These are phyloP conservation scores for Yasuhikotakia modesta DNA, from an alignment of 2,797 vertebrate genomes.

Conservation along the genomic window DNA sequence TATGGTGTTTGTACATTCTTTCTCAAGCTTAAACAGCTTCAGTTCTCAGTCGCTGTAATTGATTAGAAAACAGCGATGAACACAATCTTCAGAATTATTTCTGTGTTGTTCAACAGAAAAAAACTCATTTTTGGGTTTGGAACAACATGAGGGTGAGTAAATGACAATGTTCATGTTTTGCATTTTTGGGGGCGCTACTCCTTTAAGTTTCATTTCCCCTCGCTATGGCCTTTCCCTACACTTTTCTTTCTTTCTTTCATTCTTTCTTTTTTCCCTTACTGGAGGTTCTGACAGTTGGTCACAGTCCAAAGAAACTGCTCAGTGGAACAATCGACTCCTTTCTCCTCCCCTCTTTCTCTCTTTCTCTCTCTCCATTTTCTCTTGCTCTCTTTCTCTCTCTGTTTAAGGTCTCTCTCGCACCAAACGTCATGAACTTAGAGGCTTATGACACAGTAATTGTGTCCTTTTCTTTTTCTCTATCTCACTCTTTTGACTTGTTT, in stretches of 20 bases:
- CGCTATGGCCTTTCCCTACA: conserved; percentile 20
- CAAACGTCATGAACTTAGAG: conserved; percentile 44
- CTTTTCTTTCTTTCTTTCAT: conserved; percentile 54
- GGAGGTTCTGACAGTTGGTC: conserved; percentile 63
- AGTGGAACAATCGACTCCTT: conserved; percentile 71
- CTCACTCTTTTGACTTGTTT: conserved; percentile 66
- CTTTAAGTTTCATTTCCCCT: conserved; percentile 12
- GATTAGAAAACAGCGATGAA: not conserved
- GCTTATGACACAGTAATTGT: conserved; percentile 58
- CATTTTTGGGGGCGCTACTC: not conserved
- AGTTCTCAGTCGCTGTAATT: not conserved
- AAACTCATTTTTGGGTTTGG: not conserved
- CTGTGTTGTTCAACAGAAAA: not conserved
- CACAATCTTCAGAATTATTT: not conserved
- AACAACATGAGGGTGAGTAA: not conserved
- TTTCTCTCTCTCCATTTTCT: conserved; percentile 50
- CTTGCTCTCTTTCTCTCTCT: conserved; percentile 63
- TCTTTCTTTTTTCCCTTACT: conserved; percentile 54
- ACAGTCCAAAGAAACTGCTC: conserved; percentile 71
- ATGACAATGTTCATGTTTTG: not conserved
- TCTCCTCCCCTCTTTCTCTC: conserved; percentile 48
- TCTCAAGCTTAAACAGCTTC: not conserved
- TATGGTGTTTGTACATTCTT: not conserved
- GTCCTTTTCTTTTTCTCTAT: conserved; percentile 47
- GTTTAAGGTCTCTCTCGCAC: conserved; percentile 49